Percentiles rank a stretch among this genome's conserved stretches.
phyloP scores from a whole-genome alignment of 2,888 invertebrate genomes.

The Limenitis camilla region DNA sequence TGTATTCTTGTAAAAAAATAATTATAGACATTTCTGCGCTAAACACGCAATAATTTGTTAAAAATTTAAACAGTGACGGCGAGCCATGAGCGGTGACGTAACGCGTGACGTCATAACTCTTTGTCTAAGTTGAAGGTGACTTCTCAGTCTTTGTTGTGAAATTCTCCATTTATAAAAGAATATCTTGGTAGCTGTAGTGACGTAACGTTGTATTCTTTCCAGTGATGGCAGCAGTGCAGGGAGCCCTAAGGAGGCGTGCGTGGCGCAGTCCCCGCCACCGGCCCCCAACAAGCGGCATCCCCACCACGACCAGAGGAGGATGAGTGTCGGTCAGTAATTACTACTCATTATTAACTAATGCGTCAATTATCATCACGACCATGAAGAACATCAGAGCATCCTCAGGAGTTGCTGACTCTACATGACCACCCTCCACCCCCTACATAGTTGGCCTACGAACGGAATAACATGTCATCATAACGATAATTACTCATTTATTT shows the following conservation, averaged over 20 bases:
- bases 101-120: slow-evolving; percentile 14
- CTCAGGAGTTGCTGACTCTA: too few relatives aligned
- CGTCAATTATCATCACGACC: too few relatives aligned
- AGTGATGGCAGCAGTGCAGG: slow-evolving; percentile 70
- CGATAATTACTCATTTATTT: too few relatives aligned
- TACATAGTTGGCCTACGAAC: too few relatives aligned
- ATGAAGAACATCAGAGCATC: too few relatives aligned
- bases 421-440: too few relatives aligned
- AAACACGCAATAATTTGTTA: slow-evolving; percentile 1
- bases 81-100: slow-evolving; percentile 8
- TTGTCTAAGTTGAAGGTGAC: slow-evolving; percentile 1
- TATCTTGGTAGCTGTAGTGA: background rate
- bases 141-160: background rate
- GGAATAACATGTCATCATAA: too few relatives aligned
- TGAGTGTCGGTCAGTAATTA: slow-evolving; percentile 40
- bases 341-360: too few relatives aligned
- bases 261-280: slow-evolving; percentile 59
- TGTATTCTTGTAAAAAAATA: too few relatives aligned
- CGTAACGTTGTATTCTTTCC: slow-evolving; percentile 25
- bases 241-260: slow-evolving; percentile 66
- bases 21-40: background rate
- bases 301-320: slow-evolving; percentile 33
- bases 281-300: slow-evolving; percentile 38
- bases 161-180: background rate
- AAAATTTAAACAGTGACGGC: background rate